phyloP scores from a whole-genome alignment of 2,797 vertebrate species.

The Anguilla megastoma region DNA sequence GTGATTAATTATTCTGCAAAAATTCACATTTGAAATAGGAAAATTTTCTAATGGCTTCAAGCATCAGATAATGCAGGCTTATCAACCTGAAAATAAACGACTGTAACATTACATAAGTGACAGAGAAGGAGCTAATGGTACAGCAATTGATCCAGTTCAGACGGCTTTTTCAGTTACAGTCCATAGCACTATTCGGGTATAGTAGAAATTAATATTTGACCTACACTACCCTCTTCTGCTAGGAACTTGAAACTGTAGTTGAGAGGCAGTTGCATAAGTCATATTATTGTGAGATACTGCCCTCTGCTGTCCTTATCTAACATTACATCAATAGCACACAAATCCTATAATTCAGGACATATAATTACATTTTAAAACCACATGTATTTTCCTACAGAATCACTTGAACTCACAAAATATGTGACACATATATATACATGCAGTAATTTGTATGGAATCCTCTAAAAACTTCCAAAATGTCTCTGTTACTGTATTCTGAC shows the following conservation, averaged over 20 bases:
- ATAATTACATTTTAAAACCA: not conserved
- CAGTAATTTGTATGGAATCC: not conserved
- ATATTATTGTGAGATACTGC: not conserved
- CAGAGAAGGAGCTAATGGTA: not conserved
- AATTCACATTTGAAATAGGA: not conserved
- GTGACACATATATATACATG: slow-evolving; percentile 1
- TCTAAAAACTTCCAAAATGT: not conserved
- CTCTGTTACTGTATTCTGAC: no score
- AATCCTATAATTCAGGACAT: not conserved
- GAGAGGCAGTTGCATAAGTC: not conserved
- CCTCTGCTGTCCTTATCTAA: not conserved
- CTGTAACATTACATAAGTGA: not conserved
- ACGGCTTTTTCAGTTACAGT: not conserved
- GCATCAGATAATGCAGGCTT: not conserved
- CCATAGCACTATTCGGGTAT: not conserved
- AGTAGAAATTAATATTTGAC: not conserved
- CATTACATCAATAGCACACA: not conserved
- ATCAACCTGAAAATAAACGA: not conserved
- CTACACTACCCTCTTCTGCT: slow-evolving; percentile 22
- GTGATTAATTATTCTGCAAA: not conserved
- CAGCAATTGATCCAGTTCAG: not conserved
- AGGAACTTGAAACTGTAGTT: slow-evolving; percentile 10
- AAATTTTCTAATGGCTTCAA: not conserved
- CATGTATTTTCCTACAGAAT: not conserved
- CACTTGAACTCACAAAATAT: not conserved